Conservation (phyloP, 2,888 invertebrate species). For the Acleris emargana region DNA sequence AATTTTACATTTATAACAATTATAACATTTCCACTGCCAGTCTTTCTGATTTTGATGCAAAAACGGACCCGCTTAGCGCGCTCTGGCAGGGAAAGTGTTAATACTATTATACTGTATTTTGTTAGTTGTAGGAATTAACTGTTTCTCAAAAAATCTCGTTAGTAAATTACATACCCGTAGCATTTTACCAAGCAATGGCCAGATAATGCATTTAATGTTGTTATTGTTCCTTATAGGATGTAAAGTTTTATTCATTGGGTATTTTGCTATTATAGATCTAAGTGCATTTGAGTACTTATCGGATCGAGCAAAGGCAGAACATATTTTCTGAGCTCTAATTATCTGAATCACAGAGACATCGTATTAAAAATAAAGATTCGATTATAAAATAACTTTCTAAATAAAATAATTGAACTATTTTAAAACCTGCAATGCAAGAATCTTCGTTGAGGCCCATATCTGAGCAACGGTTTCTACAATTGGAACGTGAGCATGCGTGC, state of each 20-base stretch:
- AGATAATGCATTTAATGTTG: slow-evolving; percentile 61
- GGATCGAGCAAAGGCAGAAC: slow-evolving; percentile 16
- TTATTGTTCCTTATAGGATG: slow-evolving; percentile 63
- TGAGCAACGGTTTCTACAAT: neutral
- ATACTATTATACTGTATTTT: neutral
- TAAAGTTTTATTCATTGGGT: slow-evolving; percentile 53
- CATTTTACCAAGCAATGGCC: slow-evolving; percentile 46
- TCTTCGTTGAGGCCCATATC: no score
- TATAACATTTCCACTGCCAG: no score
- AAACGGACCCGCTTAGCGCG: no score
- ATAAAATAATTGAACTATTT: no score
- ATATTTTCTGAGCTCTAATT: slow-evolving; percentile 27
- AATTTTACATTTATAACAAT: no score
- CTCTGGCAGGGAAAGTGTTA: neutral
- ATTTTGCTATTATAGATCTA: slow-evolving; percentile 60
- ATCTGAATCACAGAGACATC: neutral
- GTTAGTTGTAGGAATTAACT: neutral
- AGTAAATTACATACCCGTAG: neutral
- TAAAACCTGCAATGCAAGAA: no score
- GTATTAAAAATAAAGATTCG: no score
- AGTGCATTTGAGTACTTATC: slow-evolving; percentile 61
- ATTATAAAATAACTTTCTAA: no score
- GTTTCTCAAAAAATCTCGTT: no score
- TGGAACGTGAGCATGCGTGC: slow-evolving; percentile 49
- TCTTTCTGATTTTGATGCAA: no score